Evolutionary conservation across 2,888 invertebrate species (phyloP).

Genomic region (Parochlus steinenii): DNA sequence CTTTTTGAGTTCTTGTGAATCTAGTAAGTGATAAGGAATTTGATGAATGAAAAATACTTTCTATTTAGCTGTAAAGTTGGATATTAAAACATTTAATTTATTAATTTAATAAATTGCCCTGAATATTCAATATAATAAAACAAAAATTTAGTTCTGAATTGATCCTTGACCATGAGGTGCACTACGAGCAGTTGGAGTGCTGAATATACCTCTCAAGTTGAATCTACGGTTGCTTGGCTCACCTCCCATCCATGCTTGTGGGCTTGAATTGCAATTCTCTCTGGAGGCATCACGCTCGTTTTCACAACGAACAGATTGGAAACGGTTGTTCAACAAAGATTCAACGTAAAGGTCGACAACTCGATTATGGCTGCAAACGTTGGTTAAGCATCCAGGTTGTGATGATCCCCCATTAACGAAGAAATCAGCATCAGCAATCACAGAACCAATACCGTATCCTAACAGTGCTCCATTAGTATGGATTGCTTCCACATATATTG

Average conservation of each 20-base stretch:
- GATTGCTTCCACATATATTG: slow-evolving; percentile 26
- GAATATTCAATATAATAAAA: neutral
- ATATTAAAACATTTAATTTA: too few relatives aligned
- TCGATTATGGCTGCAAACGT: slow-evolving; percentile 23
- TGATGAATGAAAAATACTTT: too few relatives aligned
- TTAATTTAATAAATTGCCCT: neutral
- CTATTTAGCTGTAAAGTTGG: too few relatives aligned
- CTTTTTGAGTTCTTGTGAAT: too few relatives aligned
- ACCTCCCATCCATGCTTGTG: slow-evolving; percentile 19
- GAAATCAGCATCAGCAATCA: slow-evolving; percentile 27
- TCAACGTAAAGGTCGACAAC: slow-evolving; percentile 23
- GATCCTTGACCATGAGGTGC: slow-evolving; percentile 3
- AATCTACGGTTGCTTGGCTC: neutral
- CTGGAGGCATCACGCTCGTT: slow-evolving; percentile 18
- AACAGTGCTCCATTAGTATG: slow-evolving; percentile 25
- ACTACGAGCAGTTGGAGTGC: neutral
- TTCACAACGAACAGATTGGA: slow-evolving; percentile 11
- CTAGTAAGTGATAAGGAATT: too few relatives aligned
- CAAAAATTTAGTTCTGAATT: neutral
- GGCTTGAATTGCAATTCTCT: slow-evolving; percentile 18
- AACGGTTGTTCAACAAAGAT: slow-evolving; percentile 16
- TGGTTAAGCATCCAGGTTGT: slow-evolving; percentile 25
- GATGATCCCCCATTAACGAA: slow-evolving; percentile 26
- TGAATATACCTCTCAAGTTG: slow-evolving; percentile 1
- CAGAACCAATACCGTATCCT: slow-evolving; percentile 19